Conservation (phyloP, 2,113 vertebrate species). For the Grantiella picta region DNA sequence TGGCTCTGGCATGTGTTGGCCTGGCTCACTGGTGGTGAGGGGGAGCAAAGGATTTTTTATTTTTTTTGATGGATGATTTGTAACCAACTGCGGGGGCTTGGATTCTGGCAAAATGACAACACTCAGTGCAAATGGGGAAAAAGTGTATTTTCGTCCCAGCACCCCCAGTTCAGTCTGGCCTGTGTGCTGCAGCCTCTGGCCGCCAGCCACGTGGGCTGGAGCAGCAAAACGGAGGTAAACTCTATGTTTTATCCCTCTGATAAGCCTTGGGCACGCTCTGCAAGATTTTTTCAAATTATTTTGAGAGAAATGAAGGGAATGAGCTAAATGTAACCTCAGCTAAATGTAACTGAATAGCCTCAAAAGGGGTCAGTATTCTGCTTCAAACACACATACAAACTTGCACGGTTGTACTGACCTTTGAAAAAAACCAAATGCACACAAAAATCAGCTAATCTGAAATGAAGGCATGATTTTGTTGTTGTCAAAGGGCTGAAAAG, state of each 20-base stretch:
- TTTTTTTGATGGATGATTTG: background rate
- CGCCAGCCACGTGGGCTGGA: background rate
- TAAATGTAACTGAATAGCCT: background rate
- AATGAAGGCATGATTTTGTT: background rate
- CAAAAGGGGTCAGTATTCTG: background rate
- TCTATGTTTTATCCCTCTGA: background rate
- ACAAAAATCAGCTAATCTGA: background rate
- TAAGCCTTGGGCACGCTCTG: background rate
- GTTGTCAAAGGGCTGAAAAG: background rate
- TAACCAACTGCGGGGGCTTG: background rate
- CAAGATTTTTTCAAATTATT: background rate
- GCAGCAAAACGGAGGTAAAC: background rate
- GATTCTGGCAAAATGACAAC: background rate
- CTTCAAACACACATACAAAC: background rate
- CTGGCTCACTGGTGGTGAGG: background rate
- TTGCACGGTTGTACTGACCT: background rate
- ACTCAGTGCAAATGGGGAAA: background rate
- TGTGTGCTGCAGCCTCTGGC: accelerated
- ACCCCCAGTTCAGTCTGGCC: background rate
- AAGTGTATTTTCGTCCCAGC: background rate
- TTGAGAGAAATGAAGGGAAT: background rate
- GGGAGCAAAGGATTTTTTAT: background rate
- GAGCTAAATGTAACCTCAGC: background rate
- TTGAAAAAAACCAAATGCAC: background rate
- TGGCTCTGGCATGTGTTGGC: background rate